Base-by-base conservation (phyloP, 2,113 vertebrate species). In the Ptyas mucosa region DNA sequence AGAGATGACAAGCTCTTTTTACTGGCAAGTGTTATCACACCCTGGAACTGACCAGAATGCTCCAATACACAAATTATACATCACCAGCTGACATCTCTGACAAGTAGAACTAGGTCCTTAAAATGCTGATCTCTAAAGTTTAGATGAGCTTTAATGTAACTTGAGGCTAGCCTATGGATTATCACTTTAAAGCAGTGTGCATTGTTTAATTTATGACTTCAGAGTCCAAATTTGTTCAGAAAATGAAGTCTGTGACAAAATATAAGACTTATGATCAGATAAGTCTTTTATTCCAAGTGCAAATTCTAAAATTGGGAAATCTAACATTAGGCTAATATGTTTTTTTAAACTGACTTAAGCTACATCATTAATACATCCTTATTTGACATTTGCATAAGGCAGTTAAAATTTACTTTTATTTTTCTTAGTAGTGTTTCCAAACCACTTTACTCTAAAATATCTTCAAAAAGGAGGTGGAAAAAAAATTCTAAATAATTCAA, bases 41-140 rank as follows among this genome's bases (percentile, higher is more conserved):
- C 93, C 55, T 94, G 34, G 26, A 53, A 21, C 75, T 93, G 92
- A 95, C 94, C 94, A 87, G 20, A 86, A 64, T 64, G 55, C 29
- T 88, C n/a, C 92, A 89, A 95, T 64, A 96, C 87, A 7, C 90
- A 86, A 29, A 85, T 94, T 91, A 88, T 93, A 96, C 94, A 92
- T 20, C 95, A 87, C 87, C 57, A 18, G 85, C 43, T 34, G 53
- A 49, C 14, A 75, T 46, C 89, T 92, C 14, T 91, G 18, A 91
- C 61, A 85, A 81, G 0, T 0, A 86, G 53, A 94, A 93, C 86
- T 92, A 69, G 0, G 0, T n/a, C n/a, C 94, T 24, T 85, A 55
- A 91, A 43, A 58, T 26, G 61, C 87, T 55, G 51, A 51, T 81
- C 34, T 91, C 0, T 57, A 39, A 9, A 64, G 61, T 15, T 23